phyloP scores from a whole-genome alignment of 2,113 vertebrate genomes.

The Carollia perspicillata region DNA sequence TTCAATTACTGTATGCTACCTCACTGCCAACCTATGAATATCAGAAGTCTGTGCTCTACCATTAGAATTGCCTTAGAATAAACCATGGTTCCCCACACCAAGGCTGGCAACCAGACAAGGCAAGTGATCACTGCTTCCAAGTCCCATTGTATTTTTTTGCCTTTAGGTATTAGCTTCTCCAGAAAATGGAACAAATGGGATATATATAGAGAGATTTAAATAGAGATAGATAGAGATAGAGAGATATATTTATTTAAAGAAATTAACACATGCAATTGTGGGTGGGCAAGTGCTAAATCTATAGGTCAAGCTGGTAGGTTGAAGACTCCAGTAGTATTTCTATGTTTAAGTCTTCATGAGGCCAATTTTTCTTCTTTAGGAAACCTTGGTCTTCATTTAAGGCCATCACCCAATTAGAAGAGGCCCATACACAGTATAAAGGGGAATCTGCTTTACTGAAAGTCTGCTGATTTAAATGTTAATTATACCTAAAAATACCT shows the following conservation, averaged over 20 bases:
- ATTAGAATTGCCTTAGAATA: neutral
- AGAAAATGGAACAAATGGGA: neutral
- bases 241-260: neutral
- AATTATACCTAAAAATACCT: neutral
- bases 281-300: neutral
- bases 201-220: neutral
- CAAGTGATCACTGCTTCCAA: fast-evolving
- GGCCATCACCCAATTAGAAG: neutral
- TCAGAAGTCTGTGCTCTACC: neutral
- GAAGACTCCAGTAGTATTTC: neutral
- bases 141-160: neutral
- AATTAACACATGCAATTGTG: neutral
- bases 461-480: neutral
- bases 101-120: neutral
- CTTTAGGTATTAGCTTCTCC: neutral
- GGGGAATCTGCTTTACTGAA: neutral
- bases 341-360: neutral
- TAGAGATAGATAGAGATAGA: neutral
- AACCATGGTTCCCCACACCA: fast-evolving
- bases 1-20: neutral
- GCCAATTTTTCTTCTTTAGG: neutral
- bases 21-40: neutral
- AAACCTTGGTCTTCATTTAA: neutral
- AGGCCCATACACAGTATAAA: neutral
- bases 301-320: fast-evolving